These are phyloP conservation scores for Oceanites oceanicus DNA, from an alignment of 2,113 vertebrate genomes.

Conservation along the genomic window DNA sequence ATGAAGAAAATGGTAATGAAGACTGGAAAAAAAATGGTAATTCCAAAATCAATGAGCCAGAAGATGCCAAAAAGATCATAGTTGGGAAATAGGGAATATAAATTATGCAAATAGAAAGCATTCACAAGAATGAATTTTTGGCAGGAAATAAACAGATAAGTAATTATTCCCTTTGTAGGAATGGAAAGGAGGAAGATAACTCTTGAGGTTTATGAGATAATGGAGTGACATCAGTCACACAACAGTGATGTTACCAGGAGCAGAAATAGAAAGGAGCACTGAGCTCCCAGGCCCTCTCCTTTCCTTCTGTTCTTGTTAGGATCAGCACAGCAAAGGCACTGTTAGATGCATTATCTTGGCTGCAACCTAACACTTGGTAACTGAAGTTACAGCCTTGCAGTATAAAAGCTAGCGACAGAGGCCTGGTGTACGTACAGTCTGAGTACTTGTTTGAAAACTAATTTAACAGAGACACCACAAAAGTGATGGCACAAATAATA, in stretches of 20 bases:
- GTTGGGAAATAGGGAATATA: not conserved
- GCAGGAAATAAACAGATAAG: not conserved
- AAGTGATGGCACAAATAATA: not conserved
- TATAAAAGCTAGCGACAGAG: not conserved
- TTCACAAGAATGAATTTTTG: not conserved
- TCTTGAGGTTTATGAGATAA: not conserved
- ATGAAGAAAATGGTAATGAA: not conserved
- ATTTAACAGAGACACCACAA: not conserved
- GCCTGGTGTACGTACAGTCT: not conserved
- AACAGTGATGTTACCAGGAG: not conserved
- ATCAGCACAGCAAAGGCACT: not conserved
- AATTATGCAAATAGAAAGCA: not conserved
- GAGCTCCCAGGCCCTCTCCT: not conserved
- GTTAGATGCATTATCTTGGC: not conserved
- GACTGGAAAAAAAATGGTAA: not conserved
- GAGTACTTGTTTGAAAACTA: not conserved
- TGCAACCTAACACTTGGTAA: not conserved
- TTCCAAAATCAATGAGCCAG: not conserved
- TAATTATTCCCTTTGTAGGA: not conserved
- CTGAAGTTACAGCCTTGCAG: not conserved
- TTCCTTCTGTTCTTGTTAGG: not conserved
- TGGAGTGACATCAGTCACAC: not conserved
- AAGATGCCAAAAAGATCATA: not conserved
- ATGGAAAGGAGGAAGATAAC: not conserved
- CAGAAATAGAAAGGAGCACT: not conserved